A percentile compares a stretch with the other conserved stretches of the same genome.
Evolutionary conservation across 2,113 vertebrate genomes (phyloP).

Genomic region (Rana temporaria): DNA sequence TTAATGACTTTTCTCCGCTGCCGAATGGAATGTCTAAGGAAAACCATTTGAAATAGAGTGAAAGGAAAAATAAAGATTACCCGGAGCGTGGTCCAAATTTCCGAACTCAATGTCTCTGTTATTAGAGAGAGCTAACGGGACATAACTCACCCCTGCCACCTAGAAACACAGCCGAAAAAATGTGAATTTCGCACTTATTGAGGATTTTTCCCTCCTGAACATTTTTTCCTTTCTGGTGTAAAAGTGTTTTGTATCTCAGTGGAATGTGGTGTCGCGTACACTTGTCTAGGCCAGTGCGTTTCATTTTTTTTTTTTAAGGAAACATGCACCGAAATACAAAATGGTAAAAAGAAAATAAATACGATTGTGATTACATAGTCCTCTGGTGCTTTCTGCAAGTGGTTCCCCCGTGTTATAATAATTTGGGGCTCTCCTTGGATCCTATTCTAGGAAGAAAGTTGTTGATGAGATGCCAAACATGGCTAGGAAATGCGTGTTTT

Average conservation of each 20-base stretch:
- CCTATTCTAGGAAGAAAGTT: no score
- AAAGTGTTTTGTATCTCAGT: constrained; percentile 18
- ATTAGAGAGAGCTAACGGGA: constrained; percentile 32
- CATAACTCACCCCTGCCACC: constrained; percentile 36
- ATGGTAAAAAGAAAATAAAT: no score
- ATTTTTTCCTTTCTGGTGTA: constrained; percentile 26
- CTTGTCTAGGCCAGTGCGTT: background rate
- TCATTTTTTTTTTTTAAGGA: background rate
- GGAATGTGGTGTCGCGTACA: constrained; percentile 6
- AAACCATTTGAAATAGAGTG: constrained; percentile 40
- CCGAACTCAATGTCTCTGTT: constrained; percentile 29
- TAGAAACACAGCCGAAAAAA: constrained; percentile 18
- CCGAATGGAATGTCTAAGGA: constrained; percentile 45
- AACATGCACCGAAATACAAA: no score
- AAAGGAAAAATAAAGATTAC: constrained; percentile 48
- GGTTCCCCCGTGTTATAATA: no score
- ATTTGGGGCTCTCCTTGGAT: no score
- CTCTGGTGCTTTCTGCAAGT: no score
- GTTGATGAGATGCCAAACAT: no score
- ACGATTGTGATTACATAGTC: no score
- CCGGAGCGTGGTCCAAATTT: constrained; percentile 37
- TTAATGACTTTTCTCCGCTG: constrained; percentile 44
- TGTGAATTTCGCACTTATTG: constrained; percentile 12
- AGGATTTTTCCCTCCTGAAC: constrained; percentile 24
- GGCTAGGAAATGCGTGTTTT: no score